Conservation (phyloP, 1,140 invertebrate genomes). For the Andrena cerasifolii region DNA sequence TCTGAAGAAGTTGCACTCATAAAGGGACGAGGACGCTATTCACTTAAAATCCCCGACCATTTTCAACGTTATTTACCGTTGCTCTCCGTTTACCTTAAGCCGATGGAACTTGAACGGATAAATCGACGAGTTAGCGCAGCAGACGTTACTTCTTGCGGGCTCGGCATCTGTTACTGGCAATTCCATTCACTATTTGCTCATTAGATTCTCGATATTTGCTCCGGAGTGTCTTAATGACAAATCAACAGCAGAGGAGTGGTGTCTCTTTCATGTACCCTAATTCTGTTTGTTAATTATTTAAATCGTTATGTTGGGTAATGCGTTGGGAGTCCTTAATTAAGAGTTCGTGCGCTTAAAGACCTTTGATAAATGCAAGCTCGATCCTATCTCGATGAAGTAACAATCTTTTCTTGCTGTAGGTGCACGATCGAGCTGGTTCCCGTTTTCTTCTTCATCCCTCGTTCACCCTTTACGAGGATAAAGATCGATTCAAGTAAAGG, state of each 20-base stretch:
- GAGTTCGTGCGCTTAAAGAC: too few species aligned
- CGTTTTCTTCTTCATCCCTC: background rate
- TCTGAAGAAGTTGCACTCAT: conserved; percentile 7
- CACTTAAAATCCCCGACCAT: conserved; percentile 9
- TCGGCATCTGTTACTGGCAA: background rate
- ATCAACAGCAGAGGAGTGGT: too few species aligned
- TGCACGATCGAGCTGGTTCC: background rate
- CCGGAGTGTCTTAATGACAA: too few species aligned
- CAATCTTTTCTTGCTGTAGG: background rate
- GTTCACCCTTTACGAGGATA: background rate
- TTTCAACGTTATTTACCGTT: conserved; percentile 12
- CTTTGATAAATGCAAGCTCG: background rate
- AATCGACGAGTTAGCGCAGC: background rate
- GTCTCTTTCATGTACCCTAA: too few species aligned
- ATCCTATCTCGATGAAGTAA: background rate
- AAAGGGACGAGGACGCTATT: conserved; percentile 1
- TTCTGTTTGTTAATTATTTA: too few species aligned
- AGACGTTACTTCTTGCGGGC: background rate
- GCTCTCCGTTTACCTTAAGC: background rate
- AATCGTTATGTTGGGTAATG: too few species aligned
- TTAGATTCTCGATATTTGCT: background rate
- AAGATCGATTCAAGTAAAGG: background rate
- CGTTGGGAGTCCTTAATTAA: too few species aligned
- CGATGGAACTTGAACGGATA: background rate
- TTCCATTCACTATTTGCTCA: background rate